Conservation (phyloP, 2,797 vertebrate species). For the Ibycter americanus region DNA sequence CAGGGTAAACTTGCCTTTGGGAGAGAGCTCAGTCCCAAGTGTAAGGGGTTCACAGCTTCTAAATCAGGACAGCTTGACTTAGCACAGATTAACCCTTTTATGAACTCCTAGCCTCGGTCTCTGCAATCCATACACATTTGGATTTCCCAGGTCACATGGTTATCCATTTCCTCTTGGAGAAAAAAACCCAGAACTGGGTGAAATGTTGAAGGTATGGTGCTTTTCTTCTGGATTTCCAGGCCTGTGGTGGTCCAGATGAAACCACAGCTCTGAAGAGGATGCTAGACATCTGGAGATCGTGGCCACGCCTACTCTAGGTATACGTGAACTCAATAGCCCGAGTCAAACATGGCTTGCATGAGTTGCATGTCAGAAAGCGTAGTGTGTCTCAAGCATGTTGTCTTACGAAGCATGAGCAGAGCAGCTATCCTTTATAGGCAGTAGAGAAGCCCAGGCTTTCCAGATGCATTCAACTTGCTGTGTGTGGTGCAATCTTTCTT, state of each 20-base stretch:
- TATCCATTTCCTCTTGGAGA: not conserved
- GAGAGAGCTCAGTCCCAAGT: not conserved
- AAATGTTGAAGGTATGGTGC: not conserved
- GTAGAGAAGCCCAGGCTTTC: not conserved
- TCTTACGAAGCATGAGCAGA: not conserved
- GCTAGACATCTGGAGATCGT: not conserved
- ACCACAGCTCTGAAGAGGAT: not conserved
- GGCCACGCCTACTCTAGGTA: not conserved
- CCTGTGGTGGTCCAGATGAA: not conserved
- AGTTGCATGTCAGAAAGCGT: fast-evolving
- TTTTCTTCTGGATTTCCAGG: not conserved
- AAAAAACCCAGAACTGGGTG: not conserved
- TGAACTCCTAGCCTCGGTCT: not conserved
- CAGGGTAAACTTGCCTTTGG: constrained; percentile 19
- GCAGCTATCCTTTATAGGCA: not conserved
- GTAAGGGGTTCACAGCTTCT: not conserved
- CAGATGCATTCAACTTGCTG: not conserved
- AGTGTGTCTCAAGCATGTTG: not conserved
- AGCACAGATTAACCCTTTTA: constrained; percentile 6
- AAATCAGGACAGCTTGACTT: not conserved
- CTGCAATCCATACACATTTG: not conserved
- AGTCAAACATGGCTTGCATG: not conserved
- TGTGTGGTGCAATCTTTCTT: not conserved
- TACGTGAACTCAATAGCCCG: not conserved
- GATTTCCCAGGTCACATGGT: not conserved